Percentiles rank a stretch among this genome's conserved stretches.
Conservation (phyloP, 2,113 vertebrate genomes). For the Cynoglossus semilaevis region DNA sequence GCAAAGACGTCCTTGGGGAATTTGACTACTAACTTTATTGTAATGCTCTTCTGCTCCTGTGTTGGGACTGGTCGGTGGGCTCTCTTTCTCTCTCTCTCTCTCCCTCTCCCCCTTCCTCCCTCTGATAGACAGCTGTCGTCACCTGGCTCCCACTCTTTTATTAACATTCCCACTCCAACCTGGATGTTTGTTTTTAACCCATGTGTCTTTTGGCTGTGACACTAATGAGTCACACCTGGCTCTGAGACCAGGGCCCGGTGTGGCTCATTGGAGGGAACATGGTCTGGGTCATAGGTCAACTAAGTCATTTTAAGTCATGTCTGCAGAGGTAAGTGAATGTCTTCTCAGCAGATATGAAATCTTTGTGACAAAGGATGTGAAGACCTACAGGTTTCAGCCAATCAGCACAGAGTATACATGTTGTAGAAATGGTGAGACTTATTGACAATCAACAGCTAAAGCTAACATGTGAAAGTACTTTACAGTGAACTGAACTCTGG, state of each 20-base stretch:
- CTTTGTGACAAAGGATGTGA: too few relatives aligned
- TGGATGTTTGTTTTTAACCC: conserved; percentile 18
- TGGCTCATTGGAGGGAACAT: neutral
- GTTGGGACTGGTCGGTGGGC: conserved; percentile 85
- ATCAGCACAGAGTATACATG: too few relatives aligned
- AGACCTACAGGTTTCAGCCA: too few relatives aligned
- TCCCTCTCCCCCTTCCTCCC: conserved; percentile 42
- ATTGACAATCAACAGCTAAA: too few relatives aligned
- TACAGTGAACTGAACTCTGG: too few relatives aligned
- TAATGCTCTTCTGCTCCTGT: conserved; percentile 84
- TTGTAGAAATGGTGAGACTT: too few relatives aligned
- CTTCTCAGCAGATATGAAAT: too few relatives aligned
- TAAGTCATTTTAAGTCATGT: too few relatives aligned
- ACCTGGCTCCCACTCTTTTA: conserved; percentile 70
- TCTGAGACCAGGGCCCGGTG: neutral
- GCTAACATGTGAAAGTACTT: too few relatives aligned
- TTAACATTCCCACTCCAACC: conserved; percentile 84
- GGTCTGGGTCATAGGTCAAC: neutral
- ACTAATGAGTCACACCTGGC: conserved; percentile 13
- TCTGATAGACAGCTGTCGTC: conserved; percentile 33
- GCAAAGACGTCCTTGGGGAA: conserved; percentile 99
- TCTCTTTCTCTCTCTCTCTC: conserved; percentile 73
- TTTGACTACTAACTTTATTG: conserved; percentile 99
- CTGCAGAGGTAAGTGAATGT: too few relatives aligned
- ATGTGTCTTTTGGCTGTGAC: conserved; percentile 1